Conservation (phyloP, 2,113 vertebrate genomes). For the Eulacestoma nigropectus region DNA sequence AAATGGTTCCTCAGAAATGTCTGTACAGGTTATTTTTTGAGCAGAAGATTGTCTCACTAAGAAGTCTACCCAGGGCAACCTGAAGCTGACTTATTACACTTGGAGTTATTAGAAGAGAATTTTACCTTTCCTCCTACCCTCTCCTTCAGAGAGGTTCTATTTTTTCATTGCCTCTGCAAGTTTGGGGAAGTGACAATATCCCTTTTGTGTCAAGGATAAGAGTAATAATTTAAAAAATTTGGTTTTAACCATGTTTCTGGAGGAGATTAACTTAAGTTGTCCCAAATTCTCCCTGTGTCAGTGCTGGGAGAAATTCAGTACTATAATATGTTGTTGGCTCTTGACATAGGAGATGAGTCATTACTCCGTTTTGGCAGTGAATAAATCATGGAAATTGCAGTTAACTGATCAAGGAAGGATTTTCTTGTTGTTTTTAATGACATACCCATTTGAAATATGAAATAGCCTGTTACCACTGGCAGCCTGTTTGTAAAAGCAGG, state of each 20-base stretch:
- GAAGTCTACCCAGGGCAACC: background rate
- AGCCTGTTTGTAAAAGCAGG: background rate
- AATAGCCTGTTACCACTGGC: background rate
- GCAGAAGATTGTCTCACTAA: background rate
- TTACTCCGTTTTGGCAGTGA: background rate
- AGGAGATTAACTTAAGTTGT: background rate
- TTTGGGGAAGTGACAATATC: background rate
- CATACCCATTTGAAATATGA: background rate
- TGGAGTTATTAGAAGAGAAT: background rate
- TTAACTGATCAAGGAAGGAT: background rate
- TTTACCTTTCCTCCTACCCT: background rate
- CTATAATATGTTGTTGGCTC: background rate
- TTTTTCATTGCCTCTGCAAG: background rate
- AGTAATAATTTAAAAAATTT: background rate
- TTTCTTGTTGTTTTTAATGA: background rate
- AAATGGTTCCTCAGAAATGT: background rate
- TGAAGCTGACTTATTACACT: background rate
- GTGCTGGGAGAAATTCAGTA: background rate
- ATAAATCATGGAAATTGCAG: background rate
- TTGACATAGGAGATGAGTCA: background rate
- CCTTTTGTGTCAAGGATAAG: background rate
- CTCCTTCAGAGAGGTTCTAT: background rate
- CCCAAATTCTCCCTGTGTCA: background rate
- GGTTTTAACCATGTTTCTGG: background rate
- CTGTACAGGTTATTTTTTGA: background rate